Evolutionary conservation across 2,113 vertebrate species (phyloP).

Genomic region (Thamnaconus septentrionalis): DNA sequence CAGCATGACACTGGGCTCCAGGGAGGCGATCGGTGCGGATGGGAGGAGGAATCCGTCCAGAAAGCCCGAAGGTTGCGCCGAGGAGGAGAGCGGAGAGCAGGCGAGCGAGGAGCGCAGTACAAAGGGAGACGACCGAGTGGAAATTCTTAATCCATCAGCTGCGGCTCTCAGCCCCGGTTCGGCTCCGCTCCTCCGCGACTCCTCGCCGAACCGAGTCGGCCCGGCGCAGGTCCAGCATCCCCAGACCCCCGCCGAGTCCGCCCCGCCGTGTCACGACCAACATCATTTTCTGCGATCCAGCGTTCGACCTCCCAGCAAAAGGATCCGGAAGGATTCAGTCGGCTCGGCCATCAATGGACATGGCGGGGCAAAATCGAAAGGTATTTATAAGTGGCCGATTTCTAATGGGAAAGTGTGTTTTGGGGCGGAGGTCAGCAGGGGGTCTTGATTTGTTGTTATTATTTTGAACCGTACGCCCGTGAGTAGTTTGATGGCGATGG

Average conservation of each 20-base stretch:
- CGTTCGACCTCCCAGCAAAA: constrained; percentile 96
- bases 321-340: constrained; percentile 92
- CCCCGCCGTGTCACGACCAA: constrained; percentile 88
- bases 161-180: constrained; percentile 66
- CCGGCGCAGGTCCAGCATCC: constrained; percentile 55
- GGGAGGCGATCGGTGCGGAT: constrained; percentile 86
- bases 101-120: constrained; percentile 87
- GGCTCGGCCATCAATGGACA: constrained; percentile 81
- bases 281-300: constrained; percentile 99
- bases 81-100: constrained; percentile 88
- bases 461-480: constrained; percentile 1
- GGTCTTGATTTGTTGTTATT: background rate
- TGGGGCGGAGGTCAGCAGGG: constrained; percentile 9
- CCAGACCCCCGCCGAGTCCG: constrained; percentile 67
- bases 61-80: constrained; percentile 82
- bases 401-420: background rate
- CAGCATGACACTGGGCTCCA: constrained; percentile 97
- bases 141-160: constrained; percentile 78
- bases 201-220: constrained; percentile 64
- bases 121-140: constrained; percentile 86
- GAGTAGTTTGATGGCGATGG: constrained; percentile 11
- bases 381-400: constrained; percentile 59
- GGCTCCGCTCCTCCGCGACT: constrained; percentile 69
- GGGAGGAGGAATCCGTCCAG: constrained; percentile 87
- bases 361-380: constrained; percentile 83